Conservation (phyloP, 2,113 vertebrate species). For the Haemorhous mexicanus region DNA sequence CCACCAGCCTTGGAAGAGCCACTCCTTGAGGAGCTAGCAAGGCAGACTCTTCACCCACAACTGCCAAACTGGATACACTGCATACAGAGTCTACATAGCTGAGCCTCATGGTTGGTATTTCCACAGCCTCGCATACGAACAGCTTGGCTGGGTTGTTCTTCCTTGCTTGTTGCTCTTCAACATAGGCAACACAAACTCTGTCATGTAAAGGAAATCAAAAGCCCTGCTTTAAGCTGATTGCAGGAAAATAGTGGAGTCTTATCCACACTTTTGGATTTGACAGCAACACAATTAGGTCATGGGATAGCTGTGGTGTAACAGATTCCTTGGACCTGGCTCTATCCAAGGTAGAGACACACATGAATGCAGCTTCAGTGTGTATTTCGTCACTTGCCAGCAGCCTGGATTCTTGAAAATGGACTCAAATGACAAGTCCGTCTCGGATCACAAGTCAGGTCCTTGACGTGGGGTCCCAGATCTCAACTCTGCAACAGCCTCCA, state of each 20-base stretch:
- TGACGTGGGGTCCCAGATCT: not conserved
- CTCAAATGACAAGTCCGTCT: not conserved
- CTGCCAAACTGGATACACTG: not conserved
- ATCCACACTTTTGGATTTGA: not conserved
- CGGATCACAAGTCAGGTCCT: not conserved
- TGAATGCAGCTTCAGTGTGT: not conserved
- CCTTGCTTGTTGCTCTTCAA: not conserved
- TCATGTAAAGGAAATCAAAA: not conserved
- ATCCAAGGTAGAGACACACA: not conserved
- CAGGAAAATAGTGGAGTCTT: not conserved
- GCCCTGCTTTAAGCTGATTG: not conserved
- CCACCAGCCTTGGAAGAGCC: not conserved
- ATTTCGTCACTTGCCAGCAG: not conserved
- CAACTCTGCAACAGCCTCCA: not conserved
- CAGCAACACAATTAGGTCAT: not conserved
- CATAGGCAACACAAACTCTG: not conserved
- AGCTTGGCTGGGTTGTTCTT: not conserved
- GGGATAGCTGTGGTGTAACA: not conserved
- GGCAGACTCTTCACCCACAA: not conserved
- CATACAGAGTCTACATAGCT: not conserved
- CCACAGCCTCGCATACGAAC: not conserved
- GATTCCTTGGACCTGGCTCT: slow-evolving; percentile 3
- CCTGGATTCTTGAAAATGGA: not conserved
- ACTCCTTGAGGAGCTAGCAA: not conserved
- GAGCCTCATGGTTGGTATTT: not conserved